phyloP scores from a whole-genome alignment of 2,888 invertebrate genomes.

The Yponomeuta plumbellus region DNA sequence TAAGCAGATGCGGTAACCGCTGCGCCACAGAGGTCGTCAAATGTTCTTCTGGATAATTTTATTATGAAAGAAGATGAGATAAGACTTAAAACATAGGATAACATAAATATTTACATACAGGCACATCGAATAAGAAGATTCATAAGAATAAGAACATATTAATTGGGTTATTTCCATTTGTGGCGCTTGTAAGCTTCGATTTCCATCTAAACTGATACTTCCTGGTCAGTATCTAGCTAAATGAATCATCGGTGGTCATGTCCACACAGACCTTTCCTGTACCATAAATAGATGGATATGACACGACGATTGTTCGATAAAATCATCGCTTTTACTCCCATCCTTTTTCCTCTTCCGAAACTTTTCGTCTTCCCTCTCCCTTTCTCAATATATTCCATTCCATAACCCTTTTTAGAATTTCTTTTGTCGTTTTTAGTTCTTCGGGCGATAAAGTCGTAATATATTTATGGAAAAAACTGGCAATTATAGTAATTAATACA shows the following conservation, averaged over 20 bases:
- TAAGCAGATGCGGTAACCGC: too few species aligned
- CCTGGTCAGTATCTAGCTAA: not conserved
- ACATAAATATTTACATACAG: too few species aligned
- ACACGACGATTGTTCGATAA: constrained; percentile 55
- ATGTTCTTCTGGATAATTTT: too few species aligned
- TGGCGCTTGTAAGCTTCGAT: too few species aligned
- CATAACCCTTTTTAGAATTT: constrained; percentile 10
- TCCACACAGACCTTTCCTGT: constrained; percentile 3
- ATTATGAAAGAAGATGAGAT: too few species aligned
- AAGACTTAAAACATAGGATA: too few species aligned
- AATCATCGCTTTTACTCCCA: constrained; percentile 42
- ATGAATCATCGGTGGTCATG: not conserved
- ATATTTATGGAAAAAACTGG: constrained; percentile 55
- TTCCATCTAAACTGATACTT: too few species aligned
- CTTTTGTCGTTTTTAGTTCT: constrained; percentile 9
- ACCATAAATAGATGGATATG: constrained; percentile 27
- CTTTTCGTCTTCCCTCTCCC: not conserved
- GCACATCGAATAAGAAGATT: too few species aligned
- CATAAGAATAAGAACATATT: too few species aligned
- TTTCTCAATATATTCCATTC: constrained; percentile 6
- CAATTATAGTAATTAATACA: constrained; percentile 66
- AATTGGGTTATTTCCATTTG: too few species aligned
- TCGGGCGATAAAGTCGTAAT: constrained; percentile 61
- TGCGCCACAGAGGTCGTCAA: too few species aligned
- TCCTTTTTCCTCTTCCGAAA: not conserved